phyloP scores from a whole-genome alignment of 2,888 invertebrate species.

The Dynastes tityus region DNA sequence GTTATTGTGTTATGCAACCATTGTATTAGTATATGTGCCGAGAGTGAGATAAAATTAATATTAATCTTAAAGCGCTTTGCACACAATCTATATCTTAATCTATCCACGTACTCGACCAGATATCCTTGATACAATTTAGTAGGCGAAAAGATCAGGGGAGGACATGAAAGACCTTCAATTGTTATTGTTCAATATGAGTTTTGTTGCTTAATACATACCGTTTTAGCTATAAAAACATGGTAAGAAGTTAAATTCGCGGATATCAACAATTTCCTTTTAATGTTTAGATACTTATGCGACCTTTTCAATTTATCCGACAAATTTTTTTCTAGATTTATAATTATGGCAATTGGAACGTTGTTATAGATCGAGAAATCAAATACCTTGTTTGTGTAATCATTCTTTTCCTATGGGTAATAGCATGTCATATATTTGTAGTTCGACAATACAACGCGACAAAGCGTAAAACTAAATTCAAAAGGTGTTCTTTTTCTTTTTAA shows the following conservation, averaged over 20 bases:
- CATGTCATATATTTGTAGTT: not conserved
- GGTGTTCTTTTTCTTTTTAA: not conserved
- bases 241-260: not conserved
- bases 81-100: conserved; percentile 11
- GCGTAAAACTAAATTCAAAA: conserved; percentile 20
- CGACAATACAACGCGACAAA: not conserved
- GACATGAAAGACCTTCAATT: conserved; percentile 26
- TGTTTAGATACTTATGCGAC: conserved; percentile 1
- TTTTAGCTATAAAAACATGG: too few species aligned
- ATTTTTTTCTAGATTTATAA: not conserved
- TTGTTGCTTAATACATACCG: conserved; percentile 2
- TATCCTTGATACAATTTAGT: conserved; percentile 43
- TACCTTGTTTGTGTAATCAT: not conserved
- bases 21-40: not conserved
- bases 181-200: conserved; percentile 3
- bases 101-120: conserved; percentile 11
- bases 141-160: conserved; percentile 28
- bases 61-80: conserved; percentile 22
- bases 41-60: conserved; percentile 6
- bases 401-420: not conserved
- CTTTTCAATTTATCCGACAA: conserved; percentile 1
- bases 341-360: not conserved
- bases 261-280: conserved; percentile 9
- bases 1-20: conserved; percentile 42
- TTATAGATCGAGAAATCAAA: not conserved